Evolutionary conservation across 2,113 vertebrate genomes (phyloP).

Genomic region (Agelaius phoeniceus): DNA sequence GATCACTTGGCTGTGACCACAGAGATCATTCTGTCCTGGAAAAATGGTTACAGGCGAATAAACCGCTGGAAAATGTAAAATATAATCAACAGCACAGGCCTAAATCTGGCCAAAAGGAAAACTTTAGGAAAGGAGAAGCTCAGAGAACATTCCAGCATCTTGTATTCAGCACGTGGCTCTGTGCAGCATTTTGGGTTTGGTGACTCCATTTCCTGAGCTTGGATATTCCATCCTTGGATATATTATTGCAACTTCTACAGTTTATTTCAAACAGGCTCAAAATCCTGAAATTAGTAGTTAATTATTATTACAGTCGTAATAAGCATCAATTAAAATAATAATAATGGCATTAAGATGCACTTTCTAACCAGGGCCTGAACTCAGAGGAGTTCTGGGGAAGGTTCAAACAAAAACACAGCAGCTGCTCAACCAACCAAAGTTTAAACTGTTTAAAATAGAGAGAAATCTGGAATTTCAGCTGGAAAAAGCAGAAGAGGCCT

Average conservation of each 20-base stretch:
- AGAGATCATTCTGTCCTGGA: background rate
- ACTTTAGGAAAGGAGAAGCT: background rate
- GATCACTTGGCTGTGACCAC: background rate
- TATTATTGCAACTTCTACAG: background rate
- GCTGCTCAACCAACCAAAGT: background rate
- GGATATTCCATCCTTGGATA: too few species aligned
- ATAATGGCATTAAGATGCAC: background rate
- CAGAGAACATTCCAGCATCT: background rate
- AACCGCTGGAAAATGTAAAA: constrained; percentile 3
- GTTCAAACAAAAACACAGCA: background rate
- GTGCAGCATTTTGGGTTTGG: background rate
- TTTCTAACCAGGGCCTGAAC: background rate
- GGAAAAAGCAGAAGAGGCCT: background rate
- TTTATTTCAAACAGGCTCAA: background rate
- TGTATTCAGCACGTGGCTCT: background rate
- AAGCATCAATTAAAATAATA: background rate
- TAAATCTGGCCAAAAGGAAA: background rate
- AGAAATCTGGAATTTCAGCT: background rate
- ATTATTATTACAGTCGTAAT: background rate
- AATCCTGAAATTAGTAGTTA: background rate
- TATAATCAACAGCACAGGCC: background rate
- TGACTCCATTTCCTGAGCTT: background rate
- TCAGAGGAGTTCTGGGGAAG: background rate
- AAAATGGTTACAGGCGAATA: background rate
- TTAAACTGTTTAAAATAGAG: background rate